Evolutionary conservation across 2,113 vertebrate genomes (phyloP).

Genomic region (Acrocephalus arundinaceus): DNA sequence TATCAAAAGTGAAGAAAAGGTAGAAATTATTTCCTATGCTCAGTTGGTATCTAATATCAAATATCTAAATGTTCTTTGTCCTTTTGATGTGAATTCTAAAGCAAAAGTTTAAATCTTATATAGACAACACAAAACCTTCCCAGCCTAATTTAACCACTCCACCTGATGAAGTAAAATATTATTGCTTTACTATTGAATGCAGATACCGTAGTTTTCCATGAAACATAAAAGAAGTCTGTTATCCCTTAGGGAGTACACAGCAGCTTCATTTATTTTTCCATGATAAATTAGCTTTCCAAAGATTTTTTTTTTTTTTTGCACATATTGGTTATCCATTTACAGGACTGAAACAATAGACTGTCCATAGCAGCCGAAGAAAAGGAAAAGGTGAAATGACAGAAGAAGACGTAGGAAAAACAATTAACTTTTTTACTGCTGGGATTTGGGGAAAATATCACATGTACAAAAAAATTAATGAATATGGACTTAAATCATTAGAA

Average conservation of each 20-base stretch:
- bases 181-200: not conserved
- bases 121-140: not conserved
- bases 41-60: not conserved
- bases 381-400: conserved; percentile 1
- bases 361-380: not conserved
- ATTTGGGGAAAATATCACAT: conserved; percentile 29
- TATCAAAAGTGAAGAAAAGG: not conserved
- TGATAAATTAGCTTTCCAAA: conserved; percentile 54
- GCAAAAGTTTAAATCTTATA: not conserved
- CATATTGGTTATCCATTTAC: conserved; percentile 10
- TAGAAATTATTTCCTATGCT: not conserved
- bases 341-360: not conserved
- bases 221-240: not conserved
- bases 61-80: not conserved
- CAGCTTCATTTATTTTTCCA: conserved; percentile 33
- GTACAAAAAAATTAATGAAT: conserved; percentile 42
- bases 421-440: conserved; percentile 28
- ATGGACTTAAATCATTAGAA: not conserved
- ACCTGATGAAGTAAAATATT: not conserved
- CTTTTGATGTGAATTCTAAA: not conserved
- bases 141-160: not conserved
- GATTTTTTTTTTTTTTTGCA: not conserved
- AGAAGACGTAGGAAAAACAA: not conserved
- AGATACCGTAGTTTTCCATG: not conserved
- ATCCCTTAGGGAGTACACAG: not conserved